Percentiles rank a stretch among this genome's conserved stretches.
These are phyloP conservation scores for Diacarnus erythraeanus DNA, from an alignment of 37 sponge, comb jelly and placozoan species.

Conservation along the genomic window DNA sequence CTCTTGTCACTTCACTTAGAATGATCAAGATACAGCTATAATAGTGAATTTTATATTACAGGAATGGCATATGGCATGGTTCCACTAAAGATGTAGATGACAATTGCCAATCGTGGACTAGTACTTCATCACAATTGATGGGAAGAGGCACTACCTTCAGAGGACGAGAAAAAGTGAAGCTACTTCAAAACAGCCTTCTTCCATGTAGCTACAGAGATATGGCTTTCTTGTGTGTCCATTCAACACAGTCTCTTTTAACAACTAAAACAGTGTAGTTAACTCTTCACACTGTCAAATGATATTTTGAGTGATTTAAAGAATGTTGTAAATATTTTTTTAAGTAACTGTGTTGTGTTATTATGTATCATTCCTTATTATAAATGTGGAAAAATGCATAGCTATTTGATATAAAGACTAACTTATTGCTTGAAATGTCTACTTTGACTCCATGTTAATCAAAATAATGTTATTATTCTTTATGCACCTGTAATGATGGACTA, in stretches of 20 bases:
- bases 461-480: too few species aligned
- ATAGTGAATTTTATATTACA: background rate
- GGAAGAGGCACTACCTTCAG: background rate
- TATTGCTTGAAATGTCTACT: too few species aligned
- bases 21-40: background rate
- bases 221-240: constrained; percentile 7
- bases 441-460: too few species aligned
- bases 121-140: background rate
- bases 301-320: too few species aligned
- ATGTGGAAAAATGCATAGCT: too few species aligned
- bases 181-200: background rate
- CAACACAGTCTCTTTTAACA: background rate
- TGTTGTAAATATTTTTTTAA: background rate
- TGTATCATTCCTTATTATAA: too few species aligned
- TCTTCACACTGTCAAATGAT: too few species aligned
- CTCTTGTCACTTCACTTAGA: background rate
- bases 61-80: constrained; percentile 13
- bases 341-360: too few species aligned
- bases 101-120: background rate
- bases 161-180: background rate
- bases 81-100: background rate
- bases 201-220: background rate
- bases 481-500: too few species aligned
- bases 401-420: too few species aligned
- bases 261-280: background rate